phyloP scores from a whole-genome alignment of 2,888 invertebrate species.

The Gymnoscelis rufifasciata region DNA sequence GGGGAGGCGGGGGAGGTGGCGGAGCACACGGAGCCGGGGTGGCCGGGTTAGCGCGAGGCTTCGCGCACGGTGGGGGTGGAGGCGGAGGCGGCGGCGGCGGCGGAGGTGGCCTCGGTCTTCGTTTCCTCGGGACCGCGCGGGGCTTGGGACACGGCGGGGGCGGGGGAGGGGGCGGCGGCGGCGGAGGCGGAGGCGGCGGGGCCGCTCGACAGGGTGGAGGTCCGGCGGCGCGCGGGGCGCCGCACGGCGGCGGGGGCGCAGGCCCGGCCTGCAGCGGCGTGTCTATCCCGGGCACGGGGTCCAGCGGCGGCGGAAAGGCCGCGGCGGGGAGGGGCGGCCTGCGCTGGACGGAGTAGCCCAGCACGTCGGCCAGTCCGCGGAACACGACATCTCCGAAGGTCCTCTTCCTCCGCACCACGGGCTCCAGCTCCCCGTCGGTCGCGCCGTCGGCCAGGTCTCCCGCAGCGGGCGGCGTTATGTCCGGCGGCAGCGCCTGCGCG shows the following conservation, averaged over 20 bases:
- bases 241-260: conserved; percentile 36
- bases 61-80: conserved; percentile 54
- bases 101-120: conserved; percentile 38
- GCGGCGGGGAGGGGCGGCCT: conserved; percentile 48
- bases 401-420: conserved; percentile 68
- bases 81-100: conserved; percentile 50
- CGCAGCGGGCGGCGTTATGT: not conserved
- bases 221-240: conserved; percentile 22
- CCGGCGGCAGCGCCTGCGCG: conserved; percentile 27
- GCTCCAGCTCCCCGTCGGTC: conserved; percentile 43
- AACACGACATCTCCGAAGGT: conserved; percentile 75
- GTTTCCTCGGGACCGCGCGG: conserved; percentile 49
- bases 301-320: conserved; percentile 65
- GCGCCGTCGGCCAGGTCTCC: conserved; percentile 32
- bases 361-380: conserved; percentile 70
- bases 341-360: conserved; percentile 65
- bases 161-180: conserved; percentile 29
- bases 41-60: conserved; percentile 59
- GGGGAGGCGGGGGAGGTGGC: conserved; percentile 41
- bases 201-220: conserved; percentile 32
- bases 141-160: conserved; percentile 58
- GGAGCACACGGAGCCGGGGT: conserved; percentile 56
- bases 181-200: conserved; percentile 31
- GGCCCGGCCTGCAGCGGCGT: conserved; percentile 51
- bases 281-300: conserved; percentile 66